Conservation (phyloP, 2,888 invertebrate genomes). For the Heteropelma amictum region DNA sequence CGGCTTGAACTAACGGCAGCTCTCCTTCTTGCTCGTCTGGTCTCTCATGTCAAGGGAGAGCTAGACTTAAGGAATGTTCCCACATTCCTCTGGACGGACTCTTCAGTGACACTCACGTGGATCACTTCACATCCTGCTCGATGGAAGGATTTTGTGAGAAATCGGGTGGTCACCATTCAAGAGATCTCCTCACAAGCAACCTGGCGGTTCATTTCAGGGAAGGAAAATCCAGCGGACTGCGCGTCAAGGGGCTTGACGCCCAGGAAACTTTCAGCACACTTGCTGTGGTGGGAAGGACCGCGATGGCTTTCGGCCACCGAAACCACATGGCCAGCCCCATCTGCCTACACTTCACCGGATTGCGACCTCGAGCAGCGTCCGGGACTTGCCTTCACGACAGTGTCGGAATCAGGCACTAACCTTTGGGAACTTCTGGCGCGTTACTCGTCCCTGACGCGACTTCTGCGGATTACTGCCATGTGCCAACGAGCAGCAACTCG, state of each 20-base stretch:
- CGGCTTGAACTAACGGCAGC: constrained; percentile 47
- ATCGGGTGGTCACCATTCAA: constrained; percentile 60
- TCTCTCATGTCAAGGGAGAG: constrained; percentile 3
- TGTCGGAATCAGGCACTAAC: neutral
- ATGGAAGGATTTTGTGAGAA: constrained; percentile 60
- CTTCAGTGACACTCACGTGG: constrained; percentile 46
- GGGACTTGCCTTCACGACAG: neutral
- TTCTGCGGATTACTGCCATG: neutral
- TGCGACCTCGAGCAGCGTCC: too few species aligned
- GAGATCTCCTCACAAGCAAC: constrained; percentile 13
- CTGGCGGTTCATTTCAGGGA: constrained; percentile 40
- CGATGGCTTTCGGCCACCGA: too few species aligned
- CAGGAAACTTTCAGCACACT: neutral
- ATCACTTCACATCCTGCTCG: constrained; percentile 54
- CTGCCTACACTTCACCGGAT: too few species aligned
- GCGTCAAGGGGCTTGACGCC: constrained; percentile 30
- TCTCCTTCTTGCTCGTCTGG: constrained; percentile 25
- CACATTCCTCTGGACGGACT: constrained; percentile 45
- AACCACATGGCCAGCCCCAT: too few species aligned
- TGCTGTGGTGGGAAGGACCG: constrained; percentile 19
- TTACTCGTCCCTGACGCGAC: constrained; percentile 7
- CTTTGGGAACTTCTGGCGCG: neutral
- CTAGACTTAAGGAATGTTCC: neutral
- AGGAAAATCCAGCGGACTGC: constrained; percentile 37
- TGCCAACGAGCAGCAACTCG: neutral